A percentile compares a stretch with the other conserved stretches of the same genome.
Evolutionary conservation across 2,888 invertebrate genomes (phyloP).

Genomic region (Heteropelma amictum): DNA sequence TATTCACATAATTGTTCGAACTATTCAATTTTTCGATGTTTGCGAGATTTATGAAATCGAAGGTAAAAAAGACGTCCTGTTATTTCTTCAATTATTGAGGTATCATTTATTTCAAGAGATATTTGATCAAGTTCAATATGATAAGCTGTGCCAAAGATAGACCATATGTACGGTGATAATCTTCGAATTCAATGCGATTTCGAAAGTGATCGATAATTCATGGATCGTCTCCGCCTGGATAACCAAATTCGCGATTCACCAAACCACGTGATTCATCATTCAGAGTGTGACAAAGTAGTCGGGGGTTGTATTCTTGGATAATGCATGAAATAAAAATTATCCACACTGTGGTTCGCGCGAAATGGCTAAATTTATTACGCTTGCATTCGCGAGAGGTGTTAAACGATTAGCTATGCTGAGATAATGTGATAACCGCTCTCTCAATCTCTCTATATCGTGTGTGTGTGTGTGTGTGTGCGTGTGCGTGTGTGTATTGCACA

Average conservation of each 20-base stretch:
- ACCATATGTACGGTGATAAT: too few relatives aligned
- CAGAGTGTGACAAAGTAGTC: neutral
- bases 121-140: too few relatives aligned
- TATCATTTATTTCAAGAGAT: too few relatives aligned
- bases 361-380: slow-evolving; percentile 45
- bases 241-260: too few relatives aligned
- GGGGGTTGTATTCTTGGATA: neutral
- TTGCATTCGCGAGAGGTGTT: slow-evolving; percentile 63
- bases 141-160: too few relatives aligned
- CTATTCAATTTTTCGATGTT: too few relatives aligned
- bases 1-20: too few relatives aligned
- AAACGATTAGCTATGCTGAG: slow-evolving; percentile 67
- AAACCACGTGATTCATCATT: slow-evolving; percentile 34
- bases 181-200: neutral
- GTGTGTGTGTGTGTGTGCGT: neutral
- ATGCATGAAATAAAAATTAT: neutral
- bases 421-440: slow-evolving; percentile 64
- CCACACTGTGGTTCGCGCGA: slow-evolving; percentile 12
- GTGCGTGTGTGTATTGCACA: neutral
- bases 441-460: neutral
- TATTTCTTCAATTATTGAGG: too few relatives aligned
- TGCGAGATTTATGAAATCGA: too few relatives aligned
- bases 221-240: too few relatives aligned
- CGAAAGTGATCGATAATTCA: too few relatives aligned
- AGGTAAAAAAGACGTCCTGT: too few relatives aligned